phyloP scores from a whole-genome alignment of 2,888 invertebrate genomes.

The Acleris laterana region DNA sequence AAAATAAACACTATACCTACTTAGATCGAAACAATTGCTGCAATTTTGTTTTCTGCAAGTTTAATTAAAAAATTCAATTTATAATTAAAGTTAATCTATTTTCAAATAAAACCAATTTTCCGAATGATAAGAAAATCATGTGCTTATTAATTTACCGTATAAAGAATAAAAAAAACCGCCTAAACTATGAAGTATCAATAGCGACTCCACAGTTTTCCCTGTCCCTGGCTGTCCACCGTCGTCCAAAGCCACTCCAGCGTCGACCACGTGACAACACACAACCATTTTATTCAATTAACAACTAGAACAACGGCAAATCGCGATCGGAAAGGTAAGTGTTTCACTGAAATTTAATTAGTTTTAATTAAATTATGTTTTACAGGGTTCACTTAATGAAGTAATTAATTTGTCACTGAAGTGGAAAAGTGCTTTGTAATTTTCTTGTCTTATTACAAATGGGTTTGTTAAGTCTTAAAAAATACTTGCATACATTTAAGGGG shows the following conservation, averaged over 20 bases:
- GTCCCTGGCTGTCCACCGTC: slow-evolving; percentile 1
- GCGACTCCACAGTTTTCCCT: slow-evolving; percentile 12
- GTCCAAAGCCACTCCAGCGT: slow-evolving; percentile 26
- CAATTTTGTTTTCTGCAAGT: too few species aligned
- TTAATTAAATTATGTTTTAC: slow-evolving; percentile 12
- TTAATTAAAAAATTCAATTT: too few species aligned
- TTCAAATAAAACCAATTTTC: too few species aligned
- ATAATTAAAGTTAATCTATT: too few species aligned
- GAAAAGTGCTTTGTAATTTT: neutral
- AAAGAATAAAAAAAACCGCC: neutral
- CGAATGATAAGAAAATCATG: too few species aligned
- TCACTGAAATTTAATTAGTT: slow-evolving; percentile 26
- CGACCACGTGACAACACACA: slow-evolving; percentile 36
- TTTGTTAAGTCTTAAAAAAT: too few species aligned
- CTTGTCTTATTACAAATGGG: neutral
- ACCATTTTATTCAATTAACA: slow-evolving; percentile 32
- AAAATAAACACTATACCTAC: too few species aligned
- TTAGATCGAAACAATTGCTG: too few species aligned
- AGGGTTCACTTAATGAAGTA: neutral
- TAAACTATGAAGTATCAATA: neutral
- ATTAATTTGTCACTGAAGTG: neutral
- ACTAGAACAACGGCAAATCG: slow-evolving; percentile 11
- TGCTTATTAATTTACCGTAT: too few species aligned
- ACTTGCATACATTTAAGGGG: too few species aligned
- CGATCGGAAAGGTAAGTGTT: slow-evolving; percentile 31